Conservation (phyloP, 1,140 invertebrate species). For the Ctenoplectra terminalis region DNA sequence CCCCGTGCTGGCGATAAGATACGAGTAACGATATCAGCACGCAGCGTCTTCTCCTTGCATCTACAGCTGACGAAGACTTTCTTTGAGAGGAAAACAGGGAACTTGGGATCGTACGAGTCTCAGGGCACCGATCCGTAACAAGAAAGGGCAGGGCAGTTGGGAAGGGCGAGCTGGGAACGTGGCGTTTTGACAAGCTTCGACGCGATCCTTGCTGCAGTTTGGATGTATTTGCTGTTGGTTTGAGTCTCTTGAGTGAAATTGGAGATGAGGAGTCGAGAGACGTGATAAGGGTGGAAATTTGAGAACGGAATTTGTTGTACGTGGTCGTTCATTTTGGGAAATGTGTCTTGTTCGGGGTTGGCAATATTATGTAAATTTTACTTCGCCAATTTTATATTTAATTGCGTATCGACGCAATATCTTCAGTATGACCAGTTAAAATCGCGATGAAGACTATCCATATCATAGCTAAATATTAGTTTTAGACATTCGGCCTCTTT, state of each 20-base stretch:
- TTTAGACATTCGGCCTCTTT: too few relatives aligned
- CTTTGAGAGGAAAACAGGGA: background rate
- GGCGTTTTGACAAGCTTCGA: background rate
- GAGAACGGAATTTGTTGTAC: background rate
- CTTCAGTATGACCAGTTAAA: too few relatives aligned
- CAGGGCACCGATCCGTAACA: background rate
- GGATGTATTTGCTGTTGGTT: background rate
- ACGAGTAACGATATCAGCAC: slow-evolving; percentile 14
- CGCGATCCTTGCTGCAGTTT: background rate
- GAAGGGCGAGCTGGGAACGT: background rate
- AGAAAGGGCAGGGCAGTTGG: background rate
- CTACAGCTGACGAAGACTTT: slow-evolving; percentile 10
- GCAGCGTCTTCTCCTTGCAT: slow-evolving; percentile 12
- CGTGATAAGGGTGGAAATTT: background rate
- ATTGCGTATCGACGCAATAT: too few relatives aligned
- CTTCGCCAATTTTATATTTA: too few relatives aligned
- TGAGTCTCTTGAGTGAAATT: background rate
- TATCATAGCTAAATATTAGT: too few relatives aligned
- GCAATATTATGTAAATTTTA: too few relatives aligned
- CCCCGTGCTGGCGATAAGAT: slow-evolving; percentile 20
- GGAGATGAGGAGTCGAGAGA: background rate
- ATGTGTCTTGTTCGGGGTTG: too few relatives aligned
- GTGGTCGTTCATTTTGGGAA: too few relatives aligned
- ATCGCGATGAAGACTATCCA: too few relatives aligned
- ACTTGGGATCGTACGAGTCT: slow-evolving; percentile 23